These are phyloP conservation scores for Harpagifer antarcticus DNA, from an alignment of 2,797 vertebrate genomes.

Conservation along the genomic window DNA sequence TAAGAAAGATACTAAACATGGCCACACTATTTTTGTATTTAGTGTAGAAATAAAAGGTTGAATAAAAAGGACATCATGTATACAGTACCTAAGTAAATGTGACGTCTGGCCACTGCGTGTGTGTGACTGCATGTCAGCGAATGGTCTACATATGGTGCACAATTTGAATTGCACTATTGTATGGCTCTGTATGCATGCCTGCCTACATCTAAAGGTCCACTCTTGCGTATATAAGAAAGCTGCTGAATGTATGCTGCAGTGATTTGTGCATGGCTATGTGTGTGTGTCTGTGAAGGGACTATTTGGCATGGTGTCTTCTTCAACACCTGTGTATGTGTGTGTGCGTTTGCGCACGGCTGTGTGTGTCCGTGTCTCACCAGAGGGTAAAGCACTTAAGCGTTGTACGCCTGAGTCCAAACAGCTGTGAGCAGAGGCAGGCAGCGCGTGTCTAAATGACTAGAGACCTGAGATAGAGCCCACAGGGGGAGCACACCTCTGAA, in stretches of 20 bases:
- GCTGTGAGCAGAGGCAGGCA: slow-evolving; percentile 80
- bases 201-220: slow-evolving; percentile 51
- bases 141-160: slow-evolving; percentile 45
- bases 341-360: slow-evolving; percentile 21
- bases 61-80: background rate
- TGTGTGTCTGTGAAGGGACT: slow-evolving; percentile 14
- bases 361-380: slow-evolving; percentile 77
- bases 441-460: slow-evolving; percentile 76
- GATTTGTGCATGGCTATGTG: slow-evolving; percentile 59
- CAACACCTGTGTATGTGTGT: slow-evolving; percentile 58
- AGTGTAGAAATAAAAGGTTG: background rate
- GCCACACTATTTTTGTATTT: background rate
- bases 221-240: slow-evolving; percentile 62
- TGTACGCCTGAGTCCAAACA: slow-evolving; percentile 87
- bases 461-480: slow-evolving; percentile 75
- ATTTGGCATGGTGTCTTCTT: slow-evolving; percentile 55
- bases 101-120: slow-evolving; percentile 23
- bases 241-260: slow-evolving; percentile 53
- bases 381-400: slow-evolving; percentile 87
- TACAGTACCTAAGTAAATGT: background rate
- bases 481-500: slow-evolving; percentile 81
- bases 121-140: slow-evolving; percentile 43
- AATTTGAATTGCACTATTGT: slow-evolving; percentile 34
- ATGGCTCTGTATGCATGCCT: slow-evolving; percentile 59
- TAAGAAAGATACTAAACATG: too few relatives aligned